These are phyloP conservation scores for Zaprionus lachaisei DNA, from an alignment of 1,140 invertebrate genomes.

Conservation along the genomic window DNA sequence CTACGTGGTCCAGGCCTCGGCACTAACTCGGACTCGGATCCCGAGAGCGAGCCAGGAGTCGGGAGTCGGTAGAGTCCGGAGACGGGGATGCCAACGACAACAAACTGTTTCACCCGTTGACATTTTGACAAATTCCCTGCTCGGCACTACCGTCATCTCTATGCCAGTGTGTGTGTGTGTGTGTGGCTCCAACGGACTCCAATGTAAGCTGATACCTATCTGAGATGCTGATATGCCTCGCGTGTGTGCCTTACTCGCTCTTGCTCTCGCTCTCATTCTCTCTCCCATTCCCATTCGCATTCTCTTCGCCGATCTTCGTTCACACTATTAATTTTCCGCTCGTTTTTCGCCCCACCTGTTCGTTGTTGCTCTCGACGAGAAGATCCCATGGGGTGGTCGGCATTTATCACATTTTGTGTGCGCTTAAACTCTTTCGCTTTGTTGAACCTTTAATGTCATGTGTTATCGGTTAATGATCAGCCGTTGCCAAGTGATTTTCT, in stretches of 20 bases:
- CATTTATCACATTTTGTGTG: slow-evolving; percentile 82
- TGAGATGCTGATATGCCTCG: slow-evolving; percentile 56
- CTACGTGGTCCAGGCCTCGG: slow-evolving; percentile 56
- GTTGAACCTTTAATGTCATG: slow-evolving; percentile 82
- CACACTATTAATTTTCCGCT: slow-evolving; percentile 84
- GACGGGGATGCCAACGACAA: slow-evolving; percentile 45
- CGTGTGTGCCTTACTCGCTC: slow-evolving; percentile 31
- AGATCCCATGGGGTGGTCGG: slow-evolving; percentile 75
- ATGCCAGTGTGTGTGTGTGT: background rate
- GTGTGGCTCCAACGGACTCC: slow-evolving; percentile 45
- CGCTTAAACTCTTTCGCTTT: slow-evolving; percentile 70
- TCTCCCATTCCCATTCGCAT: slow-evolving; percentile 18
- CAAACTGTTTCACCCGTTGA: slow-evolving; percentile 83
- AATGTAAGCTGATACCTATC: slow-evolving; percentile 81
- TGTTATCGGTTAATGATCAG: slow-evolving; percentile 84
- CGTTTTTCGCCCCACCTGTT: slow-evolving; percentile 63
- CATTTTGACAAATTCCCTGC: slow-evolving; percentile 84
- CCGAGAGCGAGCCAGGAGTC: slow-evolving; percentile 4
- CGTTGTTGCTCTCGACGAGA: slow-evolving; percentile 27
- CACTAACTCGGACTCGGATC: background rate
- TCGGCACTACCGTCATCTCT: slow-evolving; percentile 62
- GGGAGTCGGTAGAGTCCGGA: slow-evolving; percentile 5
- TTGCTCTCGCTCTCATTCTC: background rate
- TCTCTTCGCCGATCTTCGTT: slow-evolving; percentile 58
- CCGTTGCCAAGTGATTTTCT: slow-evolving; percentile 80